Evolutionary conservation across 2,888 invertebrate species (phyloP).

Genomic region (Himalopsyche kuldschensis): DNA sequence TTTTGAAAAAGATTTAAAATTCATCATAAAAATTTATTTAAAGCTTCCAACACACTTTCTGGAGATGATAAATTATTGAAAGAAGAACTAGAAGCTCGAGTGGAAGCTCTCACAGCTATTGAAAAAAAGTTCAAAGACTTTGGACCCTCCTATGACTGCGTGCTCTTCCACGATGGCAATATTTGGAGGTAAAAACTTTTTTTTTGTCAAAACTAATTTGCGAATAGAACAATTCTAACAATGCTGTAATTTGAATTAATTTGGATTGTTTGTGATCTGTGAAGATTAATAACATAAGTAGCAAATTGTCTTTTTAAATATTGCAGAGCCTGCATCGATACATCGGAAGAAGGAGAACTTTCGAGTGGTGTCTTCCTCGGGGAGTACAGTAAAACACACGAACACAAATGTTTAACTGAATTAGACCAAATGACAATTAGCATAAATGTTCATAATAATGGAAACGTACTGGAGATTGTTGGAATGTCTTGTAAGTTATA

Average conservation of each 20-base stretch:
- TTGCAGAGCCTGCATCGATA: conserved; percentile 79
- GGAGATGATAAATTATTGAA: conserved; percentile 77
- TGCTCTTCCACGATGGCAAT: conserved; percentile 90
- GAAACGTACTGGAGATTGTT: conserved; percentile 89
- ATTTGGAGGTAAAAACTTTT: conserved; percentile 73
- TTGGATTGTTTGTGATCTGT: too few relatives aligned
- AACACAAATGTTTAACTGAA: conserved; percentile 75
- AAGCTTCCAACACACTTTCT: conserved; percentile 54
- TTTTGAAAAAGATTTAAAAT: too few relatives aligned
- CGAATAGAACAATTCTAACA: too few relatives aligned
- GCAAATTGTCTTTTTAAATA: not conserved
- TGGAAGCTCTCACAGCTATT: conserved; percentile 77
- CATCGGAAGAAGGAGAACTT: conserved; percentile 79
- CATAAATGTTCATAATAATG: conserved; percentile 89
- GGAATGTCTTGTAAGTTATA: conserved; percentile 85
- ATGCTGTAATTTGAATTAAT: too few relatives aligned
- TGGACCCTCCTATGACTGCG: conserved; percentile 91
- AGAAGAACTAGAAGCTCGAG: conserved; percentile 85
- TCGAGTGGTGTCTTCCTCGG: conserved; percentile 76
- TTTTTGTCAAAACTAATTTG: not conserved
- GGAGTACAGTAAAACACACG: conserved; percentile 77
- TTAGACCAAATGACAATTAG: conserved; percentile 84
- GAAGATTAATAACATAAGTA: too few relatives aligned
- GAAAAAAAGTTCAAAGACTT: conserved; percentile 88
- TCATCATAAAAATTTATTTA: not conserved